A percentile compares a stretch with the other conserved stretches of the same genome.
phyloP scores from a whole-genome alignment of 2,888 invertebrate species.

The Nymphalis c-album region DNA sequence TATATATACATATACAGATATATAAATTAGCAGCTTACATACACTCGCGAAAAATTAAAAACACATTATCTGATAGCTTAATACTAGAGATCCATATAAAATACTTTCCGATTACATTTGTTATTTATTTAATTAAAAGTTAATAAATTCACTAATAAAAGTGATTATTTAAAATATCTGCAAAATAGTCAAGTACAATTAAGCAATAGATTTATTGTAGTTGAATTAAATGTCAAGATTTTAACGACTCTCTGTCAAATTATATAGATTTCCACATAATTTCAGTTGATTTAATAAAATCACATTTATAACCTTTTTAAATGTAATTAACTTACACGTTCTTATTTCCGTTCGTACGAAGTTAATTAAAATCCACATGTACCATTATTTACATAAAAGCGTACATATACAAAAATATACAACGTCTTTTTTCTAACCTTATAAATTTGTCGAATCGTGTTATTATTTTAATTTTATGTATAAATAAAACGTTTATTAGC shows the following conservation, averaged over 20 bases:
- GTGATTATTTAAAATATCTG: neutral
- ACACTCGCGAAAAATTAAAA: too few relatives aligned
- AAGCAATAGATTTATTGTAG: neutral
- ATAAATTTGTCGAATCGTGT: conserved; percentile 13
- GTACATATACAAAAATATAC: conserved; percentile 6
- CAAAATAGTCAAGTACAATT: neutral
- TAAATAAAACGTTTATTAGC: conserved; percentile 30
- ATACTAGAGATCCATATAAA: neutral
- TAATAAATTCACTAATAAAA: neutral
- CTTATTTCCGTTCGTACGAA: conserved; percentile 8
- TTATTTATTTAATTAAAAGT: neutral
- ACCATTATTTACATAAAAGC: conserved; percentile 5
- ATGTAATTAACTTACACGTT: conserved; percentile 2
- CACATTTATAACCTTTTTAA: conserved; percentile 10
- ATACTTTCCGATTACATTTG: neutral
- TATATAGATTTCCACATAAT: conserved; percentile 4
- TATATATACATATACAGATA: neutral
- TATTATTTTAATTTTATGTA: conserved; percentile 15
- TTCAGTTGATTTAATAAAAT: conserved; percentile 7
- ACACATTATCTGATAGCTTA: too few relatives aligned
- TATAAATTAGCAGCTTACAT: too few relatives aligned
- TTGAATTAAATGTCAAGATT: conserved; percentile 5
- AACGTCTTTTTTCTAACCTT: conserved; percentile 14
- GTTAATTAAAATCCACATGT: conserved; percentile 6
- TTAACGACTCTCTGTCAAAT: conserved; percentile 1